Base-by-base conservation (phyloP, 2,113 vertebrate species). In the Mustelus asterias region DNA sequence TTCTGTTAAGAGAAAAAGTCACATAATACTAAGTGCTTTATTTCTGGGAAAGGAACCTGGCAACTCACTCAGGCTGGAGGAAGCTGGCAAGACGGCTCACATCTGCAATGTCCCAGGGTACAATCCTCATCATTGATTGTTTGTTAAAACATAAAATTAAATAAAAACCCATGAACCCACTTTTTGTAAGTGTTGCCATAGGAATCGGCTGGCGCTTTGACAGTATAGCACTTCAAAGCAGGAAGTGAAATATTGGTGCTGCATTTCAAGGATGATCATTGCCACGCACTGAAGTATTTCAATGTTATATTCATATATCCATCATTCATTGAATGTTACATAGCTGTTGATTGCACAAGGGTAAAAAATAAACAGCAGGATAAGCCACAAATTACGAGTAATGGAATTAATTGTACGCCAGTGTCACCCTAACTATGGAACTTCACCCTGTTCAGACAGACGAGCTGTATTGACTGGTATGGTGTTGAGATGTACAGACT, bases 251-350 rank as follows among this genome's bases (percentile, higher is more conserved):
- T 41, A 83, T 16, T 41, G 1, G 16, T 44, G 37, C 2, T 10
- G 18, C 13, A 41, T 83, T 41, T 83, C 37, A 83, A 83, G 80
- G 37, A 83, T 18, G 37, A 83, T 37, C n/a, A 37, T 16, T 65
- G 16, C 9, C 89, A n/a, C 8, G 0, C 33, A 65, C 48, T 63
- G 33, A 65, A 37, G 60, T 65, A 65, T 65, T 37, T 63, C 6
- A 58, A 33, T 29, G 85, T 90, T 29, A 90, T 60, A 90, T 90
- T 93, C 60, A 63, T 67, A 37, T 37, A 65, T 67, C 89, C n/a
- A 67, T 41, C n/a, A 65, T 67, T 93, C 89, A 93, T 20, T 65
- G 89, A 93, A 93, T 93, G 60, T 93, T 65, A 93, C 60, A 93
- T 20, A 67, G 60, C 60, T 93, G 89, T 37, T 90, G 60, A 93